A percentile compares a stretch with the other conserved stretches of the same genome.
phyloP scores from a whole-genome alignment of 1,140 invertebrate genomes.

The Drosophila parabipectinata region DNA sequence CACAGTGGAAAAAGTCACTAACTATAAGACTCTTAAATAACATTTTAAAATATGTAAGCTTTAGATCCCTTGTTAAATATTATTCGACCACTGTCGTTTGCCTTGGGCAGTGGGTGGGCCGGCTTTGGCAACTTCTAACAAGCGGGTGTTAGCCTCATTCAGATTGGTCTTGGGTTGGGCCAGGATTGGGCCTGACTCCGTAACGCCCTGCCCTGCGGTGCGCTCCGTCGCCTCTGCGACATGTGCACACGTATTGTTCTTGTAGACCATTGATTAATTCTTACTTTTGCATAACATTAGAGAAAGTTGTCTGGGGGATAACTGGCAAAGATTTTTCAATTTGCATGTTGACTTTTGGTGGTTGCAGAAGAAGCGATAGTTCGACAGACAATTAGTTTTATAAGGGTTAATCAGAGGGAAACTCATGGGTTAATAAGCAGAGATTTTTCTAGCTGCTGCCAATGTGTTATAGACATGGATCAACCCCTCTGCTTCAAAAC shows the following conservation, averaged over 20 bases:
- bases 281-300: constrained; percentile 78
- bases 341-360: constrained; percentile 38
- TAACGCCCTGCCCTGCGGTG: constrained; percentile 34
- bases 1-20: not conserved
- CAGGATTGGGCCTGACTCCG: constrained; percentile 18
- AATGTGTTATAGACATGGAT: not conserved
- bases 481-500: constrained; percentile 50
- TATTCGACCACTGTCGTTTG: constrained; percentile 5
- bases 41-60: not conserved
- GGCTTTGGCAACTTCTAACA: constrained; percentile 48
- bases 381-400: constrained; percentile 39
- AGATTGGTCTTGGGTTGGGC: constrained; percentile 13
- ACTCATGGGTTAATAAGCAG: not conserved
- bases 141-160: constrained; percentile 59
- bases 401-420: constrained; percentile 2
- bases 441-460: not conserved
- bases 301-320: constrained; percentile 52
- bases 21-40: too few species aligned
- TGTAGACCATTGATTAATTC: constrained; percentile 81
- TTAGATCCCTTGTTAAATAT: not conserved
- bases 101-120: constrained; percentile 65
- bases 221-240: constrained; percentile 49
- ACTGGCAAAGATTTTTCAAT: constrained; percentile 39
- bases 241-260: constrained; percentile 80
- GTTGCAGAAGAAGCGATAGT: constrained; percentile 30